Base-by-base conservation (phyloP, 2,113 vertebrate genomes). In the Solea solea region DNA sequence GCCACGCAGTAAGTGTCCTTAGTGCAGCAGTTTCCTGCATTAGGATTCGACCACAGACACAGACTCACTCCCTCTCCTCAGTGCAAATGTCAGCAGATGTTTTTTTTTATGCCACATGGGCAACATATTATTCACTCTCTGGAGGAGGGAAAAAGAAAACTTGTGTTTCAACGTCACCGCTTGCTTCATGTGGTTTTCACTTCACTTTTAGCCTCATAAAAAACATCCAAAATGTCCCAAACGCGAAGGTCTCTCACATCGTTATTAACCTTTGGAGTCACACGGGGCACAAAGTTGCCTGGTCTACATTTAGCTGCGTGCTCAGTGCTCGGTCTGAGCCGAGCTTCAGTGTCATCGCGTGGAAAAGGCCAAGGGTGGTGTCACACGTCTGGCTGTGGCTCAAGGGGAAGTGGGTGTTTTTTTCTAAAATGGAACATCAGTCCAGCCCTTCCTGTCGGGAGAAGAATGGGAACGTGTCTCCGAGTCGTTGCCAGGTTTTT, bases 381-480 rank as follows among this genome's bases (percentile, higher is more conserved):
- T 88, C 69, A 72, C 69, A 39, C 73, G 53, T 83, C 80, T 86
- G 84, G 82, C 80, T 7, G 55, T 9, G 27, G 72, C 76, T 82
- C 78, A 81, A 74, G 68, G 87, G 88, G 88, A 91, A 91, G 86
- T 90, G 80, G 68, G 80, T 90, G 85, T 91, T 88, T 21, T 21
- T 21, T 90, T 89, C 85, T 85, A 83, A 85, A 89, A 86, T 77
- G 88, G 82, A 86, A 89, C 86, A 88, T 82, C 79, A 84, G 88
- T 84, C 79, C 86, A 88, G 80, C 89, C 89, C 87, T 91, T 89
- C 88, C 87, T 88, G 86, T 90, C 84, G 66, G 6, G 71, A 77
- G 84, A 76, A 86, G 78, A 87, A 82, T 65, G 58, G 67, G 39
- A 34, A 71, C 54, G 64, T 49, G 63, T 76, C 81, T 62, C 57